A percentile compares a stretch with the other conserved stretches of the same genome.
These are phyloP conservation scores for Sisor rabdophorus DNA, from an alignment of 2,113 vertebrate species.

Conservation along the genomic window DNA sequence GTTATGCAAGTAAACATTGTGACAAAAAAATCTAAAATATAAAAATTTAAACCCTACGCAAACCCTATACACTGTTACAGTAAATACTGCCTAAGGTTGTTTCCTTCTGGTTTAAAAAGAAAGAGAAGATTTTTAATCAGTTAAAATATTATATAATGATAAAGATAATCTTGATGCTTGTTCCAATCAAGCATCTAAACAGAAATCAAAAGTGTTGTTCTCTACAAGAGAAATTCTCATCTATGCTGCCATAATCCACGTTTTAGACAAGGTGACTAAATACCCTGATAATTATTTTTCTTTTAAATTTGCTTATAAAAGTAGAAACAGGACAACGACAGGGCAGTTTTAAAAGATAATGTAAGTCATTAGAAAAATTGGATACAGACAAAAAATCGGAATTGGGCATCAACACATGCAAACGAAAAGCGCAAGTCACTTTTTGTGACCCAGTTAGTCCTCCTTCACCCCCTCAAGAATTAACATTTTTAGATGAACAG, in stretches of 20 bases:
- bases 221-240: neutral
- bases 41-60: neutral
- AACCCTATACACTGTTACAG: neutral
- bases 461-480: too few species aligned
- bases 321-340: too few species aligned
- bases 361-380: too few species aligned
- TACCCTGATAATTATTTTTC: neutral
- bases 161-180: neutral
- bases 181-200: neutral
- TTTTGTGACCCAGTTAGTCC: too few species aligned
- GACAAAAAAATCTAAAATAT: too few species aligned
- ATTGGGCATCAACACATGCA: too few species aligned
- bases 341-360: too few species aligned
- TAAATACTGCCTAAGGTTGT: neutral
- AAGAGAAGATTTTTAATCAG: constrained; percentile 1
- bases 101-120: neutral
- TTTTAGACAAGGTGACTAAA: neutral
- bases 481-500: neutral
- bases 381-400: too few species aligned
- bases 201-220: neutral
- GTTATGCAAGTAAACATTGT: too few species aligned
- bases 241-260: neutral
- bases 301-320: too few species aligned
- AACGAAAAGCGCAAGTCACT: too few species aligned
- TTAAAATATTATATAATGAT: neutral